phyloP scores from a whole-genome alignment of 2,113 vertebrate species.

The Rhodinocichla rosea region DNA sequence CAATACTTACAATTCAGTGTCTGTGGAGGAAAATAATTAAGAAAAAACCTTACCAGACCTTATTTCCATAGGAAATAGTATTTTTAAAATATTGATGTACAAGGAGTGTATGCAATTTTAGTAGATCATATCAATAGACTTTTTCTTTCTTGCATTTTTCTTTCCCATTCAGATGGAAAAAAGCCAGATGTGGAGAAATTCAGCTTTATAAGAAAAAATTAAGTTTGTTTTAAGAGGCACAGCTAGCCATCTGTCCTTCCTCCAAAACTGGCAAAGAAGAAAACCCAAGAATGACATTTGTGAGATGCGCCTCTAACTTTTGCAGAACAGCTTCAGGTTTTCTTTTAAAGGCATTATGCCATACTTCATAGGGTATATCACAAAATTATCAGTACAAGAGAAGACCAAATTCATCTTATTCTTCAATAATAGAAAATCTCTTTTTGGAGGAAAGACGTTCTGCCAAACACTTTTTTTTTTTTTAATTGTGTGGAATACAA shows the following conservation, averaged over 20 bases:
- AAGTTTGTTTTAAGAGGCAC: background rate
- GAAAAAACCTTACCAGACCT: background rate
- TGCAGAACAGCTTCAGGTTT: background rate
- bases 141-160: background rate
- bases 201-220: background rate
- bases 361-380: background rate
- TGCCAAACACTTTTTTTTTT: background rate
- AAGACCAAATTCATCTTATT: background rate
- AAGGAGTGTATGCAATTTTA: background rate
- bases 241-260: background rate
- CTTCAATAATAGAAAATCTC: background rate
- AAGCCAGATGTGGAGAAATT: background rate
- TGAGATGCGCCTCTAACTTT: background rate
- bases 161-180: background rate
- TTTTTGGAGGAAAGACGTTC: background rate
- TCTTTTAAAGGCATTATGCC: background rate
- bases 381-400: background rate
- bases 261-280: background rate
- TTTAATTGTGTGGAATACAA: background rate
- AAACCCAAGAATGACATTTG: background rate
- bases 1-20: rapidly evolving
- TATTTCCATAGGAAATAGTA: background rate
- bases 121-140: background rate
- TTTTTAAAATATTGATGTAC: background rate
- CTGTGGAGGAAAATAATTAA: background rate